Evolutionary conservation across 2,113 vertebrate genomes (phyloP).

Genomic region (Pleuronectes platessa): DNA sequence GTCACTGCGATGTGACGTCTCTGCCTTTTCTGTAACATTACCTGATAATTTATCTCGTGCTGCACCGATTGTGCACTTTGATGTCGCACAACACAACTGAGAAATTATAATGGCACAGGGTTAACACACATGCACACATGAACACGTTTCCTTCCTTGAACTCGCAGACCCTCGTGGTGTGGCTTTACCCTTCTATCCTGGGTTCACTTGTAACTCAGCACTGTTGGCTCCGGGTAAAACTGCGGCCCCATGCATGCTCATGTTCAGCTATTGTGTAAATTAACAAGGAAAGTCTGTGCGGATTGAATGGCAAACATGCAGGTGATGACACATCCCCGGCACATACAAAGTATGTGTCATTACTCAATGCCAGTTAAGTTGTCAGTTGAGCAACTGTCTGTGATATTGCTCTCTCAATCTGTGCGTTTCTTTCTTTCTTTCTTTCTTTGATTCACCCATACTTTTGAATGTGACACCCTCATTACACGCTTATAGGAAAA

Average conservation of each 20-base stretch:
- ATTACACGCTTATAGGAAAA: background rate
- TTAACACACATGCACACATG: constrained; percentile 26
- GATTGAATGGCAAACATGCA: constrained; percentile 83
- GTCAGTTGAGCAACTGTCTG: constrained; percentile 58
- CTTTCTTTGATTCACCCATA: background rate
- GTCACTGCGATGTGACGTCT: constrained; percentile 36
- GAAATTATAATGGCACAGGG: constrained; percentile 19
- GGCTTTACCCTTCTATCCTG: constrained; percentile 66
- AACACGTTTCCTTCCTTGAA: constrained; percentile 52
- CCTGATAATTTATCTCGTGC: constrained; percentile 18
- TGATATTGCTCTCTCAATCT: background rate
- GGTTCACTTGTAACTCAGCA: constrained; percentile 81
- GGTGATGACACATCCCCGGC: constrained; percentile 80
- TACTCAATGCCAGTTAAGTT: constrained; percentile 68
- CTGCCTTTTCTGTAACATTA: constrained; percentile 28
- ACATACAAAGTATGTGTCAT: constrained; percentile 78
- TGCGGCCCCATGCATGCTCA: constrained; percentile 73
- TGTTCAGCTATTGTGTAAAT: constrained; percentile 83
- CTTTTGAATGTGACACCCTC: background rate
- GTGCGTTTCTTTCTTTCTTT: constrained; percentile 7
- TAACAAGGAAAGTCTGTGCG: constrained; percentile 77
- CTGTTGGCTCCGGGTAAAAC: constrained; percentile 81
- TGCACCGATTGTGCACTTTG: constrained; percentile 34
- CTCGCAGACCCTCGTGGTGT: constrained; percentile 41
- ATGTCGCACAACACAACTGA: constrained; percentile 23